A percentile compares a stretch with the other conserved stretches of the same genome.
Conservation (phyloP, 1,140 invertebrate species). For the Drosophila subpulchrella region DNA sequence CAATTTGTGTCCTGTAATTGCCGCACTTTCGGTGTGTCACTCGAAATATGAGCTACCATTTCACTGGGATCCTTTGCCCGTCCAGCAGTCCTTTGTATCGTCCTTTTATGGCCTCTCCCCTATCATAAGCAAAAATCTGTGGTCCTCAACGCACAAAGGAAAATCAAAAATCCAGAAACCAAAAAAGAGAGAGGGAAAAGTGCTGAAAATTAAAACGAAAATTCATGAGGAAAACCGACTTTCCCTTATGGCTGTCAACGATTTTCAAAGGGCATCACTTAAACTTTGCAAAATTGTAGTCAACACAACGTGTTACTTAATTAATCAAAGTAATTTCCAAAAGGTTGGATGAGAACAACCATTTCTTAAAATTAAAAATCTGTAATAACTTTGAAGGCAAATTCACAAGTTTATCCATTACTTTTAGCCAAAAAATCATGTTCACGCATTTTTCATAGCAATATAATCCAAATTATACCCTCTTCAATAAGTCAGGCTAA, state of each 20-base stretch:
- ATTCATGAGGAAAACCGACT: not conserved
- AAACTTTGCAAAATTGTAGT: too few relatives aligned
- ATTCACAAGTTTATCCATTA: not conserved
- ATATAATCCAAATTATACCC: not conserved
- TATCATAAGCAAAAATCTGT: constrained; percentile 27
- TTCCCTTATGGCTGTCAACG: not conserved
- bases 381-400: not conserved
- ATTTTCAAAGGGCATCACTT: not conserved
- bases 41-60: constrained; percentile 24
- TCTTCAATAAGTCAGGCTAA: not conserved
- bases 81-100: not conserved
- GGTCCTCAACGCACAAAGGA: not conserved
- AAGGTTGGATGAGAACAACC: too few relatives aligned
- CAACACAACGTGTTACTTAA: too few relatives aligned
- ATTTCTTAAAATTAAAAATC: too few relatives aligned
- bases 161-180: not conserved
- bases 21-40: constrained; percentile 48
- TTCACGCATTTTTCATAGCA: not conserved
- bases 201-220: not conserved
- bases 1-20: constrained; percentile 61
- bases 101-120: not conserved
- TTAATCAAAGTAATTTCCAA: too few relatives aligned
- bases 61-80: not conserved
- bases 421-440: not conserved
- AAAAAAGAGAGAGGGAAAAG: not conserved